Evolutionary conservation across 1,140 invertebrate species (phyloP), one percentile per base, ranked within the genome.

Genomic region (Ceratosolen solmsi): DNA sequence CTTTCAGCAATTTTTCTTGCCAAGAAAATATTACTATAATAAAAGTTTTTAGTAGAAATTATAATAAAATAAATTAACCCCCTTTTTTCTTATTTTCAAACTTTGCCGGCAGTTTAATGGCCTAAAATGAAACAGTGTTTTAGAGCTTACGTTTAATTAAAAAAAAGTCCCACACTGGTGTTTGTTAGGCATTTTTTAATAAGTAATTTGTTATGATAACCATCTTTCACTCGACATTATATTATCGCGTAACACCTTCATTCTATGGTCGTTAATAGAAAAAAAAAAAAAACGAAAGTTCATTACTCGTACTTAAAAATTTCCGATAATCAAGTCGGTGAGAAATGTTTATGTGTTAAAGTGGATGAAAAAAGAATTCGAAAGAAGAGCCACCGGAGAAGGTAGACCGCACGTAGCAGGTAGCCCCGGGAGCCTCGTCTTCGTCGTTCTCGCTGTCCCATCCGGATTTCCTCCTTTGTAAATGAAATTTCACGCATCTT

Each of bases 281-380:
- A n/a, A 11, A 68, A 65, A 36, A 46, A 20, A 20, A 79, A 22
- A 68, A 41, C 22, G 36, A 58, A 73, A 76, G 46, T 70, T 70
- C 60, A 70, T 76, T 81, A 76, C 60, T 82, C 70, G 75, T 75
- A 78, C 54, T 73, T 78, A 38, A 73, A 46, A 82, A 82, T 82
- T 78, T 82, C 81, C 81, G 81, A 82, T 82, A 82, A 82, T 82
- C 73, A 78, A 82, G 81, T 82, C 72, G 75, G 68, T 41, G 54
- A 60, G 81, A 78, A 73, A 78, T 78, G 56, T 78, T 82, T 78
- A 78, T 73, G 70, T 73, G 63, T n/a, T 38, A 33, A 82, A 82
- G 81, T 65, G 33, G 68, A 63, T 54, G 63, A 75, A 15, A 17
- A 36, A 56, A 70, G 70, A 82, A 82, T 78, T 73, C 65, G 58